These are phyloP conservation scores for Lobophora halterata DNA, from an alignment of 2,888 invertebrate genomes.

Conservation along the genomic window DNA sequence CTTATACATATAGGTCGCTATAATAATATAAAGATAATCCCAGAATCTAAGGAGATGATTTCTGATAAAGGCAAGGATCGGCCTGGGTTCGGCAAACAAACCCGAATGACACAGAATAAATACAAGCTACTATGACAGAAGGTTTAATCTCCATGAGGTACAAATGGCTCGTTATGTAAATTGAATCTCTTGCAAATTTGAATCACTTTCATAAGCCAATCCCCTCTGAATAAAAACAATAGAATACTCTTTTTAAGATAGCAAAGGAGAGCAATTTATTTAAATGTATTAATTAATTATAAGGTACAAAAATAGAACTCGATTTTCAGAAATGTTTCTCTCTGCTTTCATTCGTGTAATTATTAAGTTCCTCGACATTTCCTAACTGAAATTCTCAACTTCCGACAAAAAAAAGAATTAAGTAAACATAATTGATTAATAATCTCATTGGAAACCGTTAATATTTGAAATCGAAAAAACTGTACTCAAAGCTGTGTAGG, in stretches of 20 bases:
- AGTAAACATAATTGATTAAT: no score
- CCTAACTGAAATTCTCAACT: no score
- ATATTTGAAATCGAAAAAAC: no score
- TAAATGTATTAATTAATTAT: conserved; percentile 48
- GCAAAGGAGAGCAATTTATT: conserved; percentile 49
- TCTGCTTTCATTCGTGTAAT: background rate
- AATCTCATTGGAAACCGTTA: no score
- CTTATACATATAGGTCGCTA: no score
- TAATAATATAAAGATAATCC: conserved; percentile 42
- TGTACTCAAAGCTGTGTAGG: conserved; percentile 16
- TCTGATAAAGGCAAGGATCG: conserved; percentile 45
- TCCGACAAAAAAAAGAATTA: no score
- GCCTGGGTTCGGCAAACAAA: conserved; percentile 50
- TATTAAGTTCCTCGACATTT: no score
- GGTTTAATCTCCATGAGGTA: conserved; percentile 69
- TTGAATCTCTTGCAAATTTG: conserved; percentile 76
- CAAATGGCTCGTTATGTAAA: conserved; percentile 78
- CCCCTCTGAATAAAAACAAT: conserved; percentile 71
- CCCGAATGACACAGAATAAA: conserved; percentile 21
- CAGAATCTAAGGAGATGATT: conserved; percentile 46
- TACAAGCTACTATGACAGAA: conserved; percentile 34
- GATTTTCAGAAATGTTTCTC: conserved; percentile 3
- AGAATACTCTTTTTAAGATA: conserved; percentile 60
- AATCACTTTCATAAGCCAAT: conserved; percentile 76
- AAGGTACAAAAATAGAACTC: conserved; percentile 26